A percentile compares a stretch with the other conserved stretches of the same genome.
These are phyloP conservation scores for Numida meleagris DNA, from an alignment of 2,113 vertebrate species.

Conservation along the genomic window DNA sequence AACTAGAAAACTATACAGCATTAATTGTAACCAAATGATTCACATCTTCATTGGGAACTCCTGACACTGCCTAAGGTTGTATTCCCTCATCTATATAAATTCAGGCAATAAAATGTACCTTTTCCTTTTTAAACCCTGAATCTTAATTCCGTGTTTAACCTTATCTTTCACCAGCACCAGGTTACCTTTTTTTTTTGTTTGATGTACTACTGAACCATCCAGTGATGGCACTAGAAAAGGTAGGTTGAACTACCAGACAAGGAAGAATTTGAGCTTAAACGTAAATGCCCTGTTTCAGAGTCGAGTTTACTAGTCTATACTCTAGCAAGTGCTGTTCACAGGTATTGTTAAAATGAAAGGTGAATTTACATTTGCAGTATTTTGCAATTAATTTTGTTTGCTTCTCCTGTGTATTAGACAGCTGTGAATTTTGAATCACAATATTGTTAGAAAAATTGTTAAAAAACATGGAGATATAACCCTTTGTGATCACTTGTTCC, in stretches of 20 bases:
- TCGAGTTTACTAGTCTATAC: background rate
- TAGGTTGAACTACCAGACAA: background rate
- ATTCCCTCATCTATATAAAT: background rate
- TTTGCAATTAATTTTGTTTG: background rate
- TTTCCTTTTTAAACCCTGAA: background rate
- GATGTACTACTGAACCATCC: background rate
- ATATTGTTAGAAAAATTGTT: background rate
- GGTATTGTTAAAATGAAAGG: background rate
- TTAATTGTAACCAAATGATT: background rate
- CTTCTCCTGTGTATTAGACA: background rate
- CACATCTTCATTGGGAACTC: background rate
- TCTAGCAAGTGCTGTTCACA: background rate
- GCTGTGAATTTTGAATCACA: background rate
- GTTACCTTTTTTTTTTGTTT: background rate
- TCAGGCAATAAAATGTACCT: background rate
- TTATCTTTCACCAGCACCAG: background rate
- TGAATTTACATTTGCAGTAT: background rate
- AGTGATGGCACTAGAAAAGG: background rate
- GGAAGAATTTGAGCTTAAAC: background rate
- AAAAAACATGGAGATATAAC: background rate
- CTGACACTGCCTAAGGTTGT: background rate
- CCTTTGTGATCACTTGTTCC: background rate
- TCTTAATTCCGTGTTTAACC: background rate
- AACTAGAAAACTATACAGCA: background rate
- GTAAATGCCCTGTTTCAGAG: background rate